These are phyloP conservation scores for Corapipo altera DNA, from an alignment of 2,113 vertebrate genomes.

Conservation along the genomic window DNA sequence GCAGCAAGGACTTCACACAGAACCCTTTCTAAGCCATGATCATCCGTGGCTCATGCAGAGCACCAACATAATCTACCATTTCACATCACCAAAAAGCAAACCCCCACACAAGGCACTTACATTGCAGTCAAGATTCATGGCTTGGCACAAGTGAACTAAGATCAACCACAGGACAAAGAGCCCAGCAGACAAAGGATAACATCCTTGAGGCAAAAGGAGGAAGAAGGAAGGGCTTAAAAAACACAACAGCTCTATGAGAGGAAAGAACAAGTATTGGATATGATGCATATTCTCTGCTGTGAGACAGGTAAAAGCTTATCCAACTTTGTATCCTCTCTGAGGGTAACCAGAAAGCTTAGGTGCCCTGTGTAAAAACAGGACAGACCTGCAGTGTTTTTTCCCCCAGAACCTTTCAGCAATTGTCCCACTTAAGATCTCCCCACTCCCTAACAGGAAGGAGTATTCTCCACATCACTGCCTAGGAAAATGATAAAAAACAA, in stretches of 20 bases:
- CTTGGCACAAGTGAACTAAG: background rate
- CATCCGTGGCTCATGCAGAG: background rate
- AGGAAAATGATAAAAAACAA: background rate
- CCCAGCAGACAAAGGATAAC: background rate
- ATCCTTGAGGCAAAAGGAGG: background rate
- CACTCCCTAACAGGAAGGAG: background rate
- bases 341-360: background rate
- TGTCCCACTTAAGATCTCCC: background rate
- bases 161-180: background rate
- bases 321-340: background rate
- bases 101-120: rapidly evolving
- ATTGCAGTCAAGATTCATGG: background rate
- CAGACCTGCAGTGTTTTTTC: background rate
- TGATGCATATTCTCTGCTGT: background rate
- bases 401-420: background rate
- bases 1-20: background rate
- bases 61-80: background rate
- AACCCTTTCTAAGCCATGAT: rapidly evolving
- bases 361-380: background rate
- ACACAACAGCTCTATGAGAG: background rate
- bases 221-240: background rate
- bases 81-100: background rate
- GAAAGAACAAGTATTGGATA: background rate
- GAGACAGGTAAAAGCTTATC: background rate
- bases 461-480: background rate